phyloP scores from a whole-genome alignment of 2,888 invertebrate species.

The Gisinianus flammeolus region DNA sequence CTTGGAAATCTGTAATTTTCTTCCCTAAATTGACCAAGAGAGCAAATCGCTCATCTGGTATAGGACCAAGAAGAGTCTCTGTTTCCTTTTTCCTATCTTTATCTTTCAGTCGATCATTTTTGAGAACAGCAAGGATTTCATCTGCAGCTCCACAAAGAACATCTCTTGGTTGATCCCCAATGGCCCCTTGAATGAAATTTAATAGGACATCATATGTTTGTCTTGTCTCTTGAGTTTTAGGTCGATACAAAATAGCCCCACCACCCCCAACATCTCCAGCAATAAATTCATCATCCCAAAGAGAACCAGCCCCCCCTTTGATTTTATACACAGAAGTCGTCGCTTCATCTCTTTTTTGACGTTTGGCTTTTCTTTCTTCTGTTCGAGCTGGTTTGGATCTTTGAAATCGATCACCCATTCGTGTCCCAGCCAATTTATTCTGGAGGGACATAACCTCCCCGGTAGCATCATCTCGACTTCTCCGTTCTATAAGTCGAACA shows the following conservation, averaged over 20 bases:
- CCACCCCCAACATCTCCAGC: slow-evolving; percentile 76
- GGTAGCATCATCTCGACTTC: slow-evolving; percentile 98
- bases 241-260: slow-evolving; percentile 88
- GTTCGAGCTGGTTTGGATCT: slow-evolving; percentile 91
- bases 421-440: slow-evolving; percentile 84
- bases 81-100: slow-evolving; percentile 91
- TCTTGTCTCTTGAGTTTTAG: slow-evolving; percentile 95
- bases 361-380: slow-evolving; percentile 89
- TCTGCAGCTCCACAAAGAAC: slow-evolving; percentile 99
- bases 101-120: slow-evolving; percentile 93
- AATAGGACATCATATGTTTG: slow-evolving; percentile 96
- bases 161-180: slow-evolving; percentile 94
- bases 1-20: slow-evolving; percentile 96
- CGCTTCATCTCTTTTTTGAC: slow-evolving; percentile 89
- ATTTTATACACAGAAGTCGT: slow-evolving; percentile 54
- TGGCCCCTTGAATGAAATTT: slow-evolving; percentile 94
- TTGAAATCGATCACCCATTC: slow-evolving; percentile 96
- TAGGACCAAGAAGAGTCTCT: slow-evolving; percentile 79
- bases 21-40: slow-evolving; percentile 94
- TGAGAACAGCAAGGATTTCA: slow-evolving; percentile 92
- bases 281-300: slow-evolving; percentile 62
- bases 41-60: slow-evolving; percentile 92
- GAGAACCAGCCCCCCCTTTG: slow-evolving; percentile 47
- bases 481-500: slow-evolving; percentile 92
- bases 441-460: slow-evolving; percentile 97